Percentiles rank a stretch among this genome's conserved stretches.
These are phyloP conservation scores for Plutomurus gul DNA, from an alignment of 1,140 invertebrate genomes.

Conservation along the genomic window DNA sequence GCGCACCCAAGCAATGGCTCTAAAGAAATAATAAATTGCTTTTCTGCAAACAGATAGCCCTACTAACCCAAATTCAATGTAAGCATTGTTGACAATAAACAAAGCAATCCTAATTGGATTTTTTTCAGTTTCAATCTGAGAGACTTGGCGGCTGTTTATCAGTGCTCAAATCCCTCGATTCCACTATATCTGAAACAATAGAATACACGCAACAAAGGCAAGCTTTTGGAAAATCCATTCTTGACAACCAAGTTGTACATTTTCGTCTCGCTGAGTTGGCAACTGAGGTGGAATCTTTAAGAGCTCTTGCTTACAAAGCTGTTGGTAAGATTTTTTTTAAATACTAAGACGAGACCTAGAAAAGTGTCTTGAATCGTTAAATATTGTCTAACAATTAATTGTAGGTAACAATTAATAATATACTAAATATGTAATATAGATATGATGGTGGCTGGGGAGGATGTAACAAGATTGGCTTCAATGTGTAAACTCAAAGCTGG, in stretches of 20 bases:
- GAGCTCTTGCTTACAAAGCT: constrained; percentile 62
- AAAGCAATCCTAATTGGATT: neutral
- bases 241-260: constrained; percentile 64
- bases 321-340: constrained; percentile 54
- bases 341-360: too few species aligned
- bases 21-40: neutral
- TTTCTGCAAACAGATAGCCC: too few species aligned
- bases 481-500: constrained; percentile 66
- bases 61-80: too few species aligned
- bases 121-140: constrained; percentile 63
- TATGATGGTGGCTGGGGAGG: constrained; percentile 61
- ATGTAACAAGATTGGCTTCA: constrained; percentile 65
- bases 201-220: constrained; percentile 62
- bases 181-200: constrained; percentile 60
- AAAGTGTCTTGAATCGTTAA: too few species aligned
- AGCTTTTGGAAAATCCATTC: constrained; percentile 62
- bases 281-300: constrained; percentile 64
- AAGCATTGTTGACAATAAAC: neutral
- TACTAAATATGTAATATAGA: constrained; percentile 51
- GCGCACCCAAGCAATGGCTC: neutral
- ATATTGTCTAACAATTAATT: neutral
- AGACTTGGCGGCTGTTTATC: constrained; percentile 59
- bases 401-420: neutral
- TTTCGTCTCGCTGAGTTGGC: constrained; percentile 64
- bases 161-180: constrained; percentile 58